Base-by-base conservation (phyloP, 2,113 vertebrate genomes). In the Oreochromis niloticus region DNA sequence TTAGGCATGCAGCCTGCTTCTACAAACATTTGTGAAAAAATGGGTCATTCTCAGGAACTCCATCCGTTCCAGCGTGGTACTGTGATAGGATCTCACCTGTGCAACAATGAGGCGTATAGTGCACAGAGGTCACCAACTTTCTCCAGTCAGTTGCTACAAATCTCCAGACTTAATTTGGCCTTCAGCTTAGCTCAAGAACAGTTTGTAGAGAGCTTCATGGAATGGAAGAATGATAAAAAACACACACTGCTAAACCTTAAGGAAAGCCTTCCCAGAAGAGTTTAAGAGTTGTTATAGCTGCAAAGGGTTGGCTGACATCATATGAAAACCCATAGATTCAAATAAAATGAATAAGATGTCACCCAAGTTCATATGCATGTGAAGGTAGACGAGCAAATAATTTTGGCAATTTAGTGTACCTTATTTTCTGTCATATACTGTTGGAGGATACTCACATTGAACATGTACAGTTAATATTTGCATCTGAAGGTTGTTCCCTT, bases 301-400 rank as follows among this genome's bases (percentile, higher is more conserved):
- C 34, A 66, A 39, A 66, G 61, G 10, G 61, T 39, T 10, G 61
- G 61, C n/a, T 39, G 34, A 2, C 32, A 5, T 66, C 61, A 66
- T 66, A 39, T 66, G 10, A 66, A 3, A 34, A 19, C 9, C 3
- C 34, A 19, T 66, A 13, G 34, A 1, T 39, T 68, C 39, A 11
- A 63, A 7, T 36, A 63, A 63, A 63, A 63, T 27, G 8, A 36
- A 36, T 36, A 9, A 3, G 36, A 36, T 39, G 19, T 39, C 17
- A 63, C 32, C 17, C 59, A 36, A 13, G 61, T 66, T 66, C 10
- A 1, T 39, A 66, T 66, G 61, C 61, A 0, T 66, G 34, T 39
- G 6, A 39, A 66, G 61, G 19, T 39, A 22, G 19, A 22, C 0
- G 3, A 66, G 32, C 4, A 0, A 66, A 39, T 66, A 66, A 66